Evolutionary conservation across 2,113 vertebrate genomes (phyloP).

Genomic region (Pogonocichla stellata): DNA sequence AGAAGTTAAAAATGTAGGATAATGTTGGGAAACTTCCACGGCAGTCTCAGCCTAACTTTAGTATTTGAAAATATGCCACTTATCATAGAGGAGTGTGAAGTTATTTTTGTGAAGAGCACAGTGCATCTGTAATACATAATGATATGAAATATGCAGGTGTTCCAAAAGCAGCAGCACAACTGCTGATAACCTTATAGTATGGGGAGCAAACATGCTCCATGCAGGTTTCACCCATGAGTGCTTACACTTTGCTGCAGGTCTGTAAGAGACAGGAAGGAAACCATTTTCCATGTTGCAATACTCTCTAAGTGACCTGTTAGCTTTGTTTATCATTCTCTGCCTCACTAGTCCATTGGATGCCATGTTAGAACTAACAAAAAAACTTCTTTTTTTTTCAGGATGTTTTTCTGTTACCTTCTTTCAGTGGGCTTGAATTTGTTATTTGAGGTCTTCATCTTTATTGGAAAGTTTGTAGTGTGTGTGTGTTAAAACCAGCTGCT

Average conservation of each 20-base stretch:
- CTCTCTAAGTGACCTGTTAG: neutral
- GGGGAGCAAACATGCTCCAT: neutral
- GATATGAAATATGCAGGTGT: neutral
- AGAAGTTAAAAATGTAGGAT: neutral
- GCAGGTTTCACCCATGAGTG: neutral
- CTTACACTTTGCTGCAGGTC: neutral
- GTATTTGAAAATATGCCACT: neutral
- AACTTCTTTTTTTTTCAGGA: neutral
- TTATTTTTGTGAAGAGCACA: neutral
- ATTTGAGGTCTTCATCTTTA: neutral
- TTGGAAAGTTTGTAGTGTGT: neutral
- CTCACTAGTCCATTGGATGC: neutral
- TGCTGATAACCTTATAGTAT: neutral
- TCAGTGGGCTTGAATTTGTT: neutral
- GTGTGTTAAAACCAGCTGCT: neutral
- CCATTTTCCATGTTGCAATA: neutral
- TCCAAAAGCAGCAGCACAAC: neutral
- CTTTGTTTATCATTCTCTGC: neutral
- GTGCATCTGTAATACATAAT: neutral
- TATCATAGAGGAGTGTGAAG: neutral
- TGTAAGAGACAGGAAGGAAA: neutral
- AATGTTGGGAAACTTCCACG: neutral
- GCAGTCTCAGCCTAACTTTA: neutral
- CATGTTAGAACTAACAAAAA: neutral
- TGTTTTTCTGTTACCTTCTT: neutral